phyloP scores from a whole-genome alignment of 2,113 vertebrate genomes.

The Tapirus terrestris region DNA sequence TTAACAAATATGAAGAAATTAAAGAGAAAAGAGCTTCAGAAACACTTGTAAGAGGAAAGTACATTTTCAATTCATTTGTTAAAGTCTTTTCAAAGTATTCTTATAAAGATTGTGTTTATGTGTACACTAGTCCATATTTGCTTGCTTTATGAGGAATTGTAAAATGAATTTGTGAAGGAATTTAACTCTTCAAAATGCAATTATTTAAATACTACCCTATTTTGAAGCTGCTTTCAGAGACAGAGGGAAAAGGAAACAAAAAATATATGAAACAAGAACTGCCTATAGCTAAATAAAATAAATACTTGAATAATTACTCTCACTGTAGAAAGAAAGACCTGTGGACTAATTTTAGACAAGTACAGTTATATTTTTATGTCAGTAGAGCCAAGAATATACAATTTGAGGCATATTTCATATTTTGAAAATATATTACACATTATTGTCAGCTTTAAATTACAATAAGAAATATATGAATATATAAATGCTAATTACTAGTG shows the following conservation, averaged over 20 bases:
- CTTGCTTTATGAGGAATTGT: neutral
- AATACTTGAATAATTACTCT: neutral
- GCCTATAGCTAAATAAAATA: slow-evolving; percentile 45
- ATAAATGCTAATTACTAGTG: neutral
- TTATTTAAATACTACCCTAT: slow-evolving; percentile 44
- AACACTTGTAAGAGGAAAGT: neutral
- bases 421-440: neutral
- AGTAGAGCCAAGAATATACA: slow-evolving; percentile 43
- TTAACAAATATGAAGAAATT: neutral
- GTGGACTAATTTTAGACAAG: neutral
- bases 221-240: slow-evolving; percentile 27
- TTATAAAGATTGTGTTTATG: neutral
- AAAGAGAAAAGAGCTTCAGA: neutral
- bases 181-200: slow-evolving; percentile 26
- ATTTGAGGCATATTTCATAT: neutral
- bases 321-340: neutral
- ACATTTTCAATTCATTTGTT: slow-evolving; percentile 10
- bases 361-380: slow-evolving; percentile 27
- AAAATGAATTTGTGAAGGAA: slow-evolving; percentile 31
- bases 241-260: slow-evolving; percentile 22
- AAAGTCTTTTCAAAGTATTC: neutral
- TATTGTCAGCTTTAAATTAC: neutral
- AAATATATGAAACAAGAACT: neutral
- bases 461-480: neutral
- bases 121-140: neutral